A percentile compares a stretch with the other conserved stretches of the same genome.
phyloP scores from a whole-genome alignment of 2,888 invertebrate genomes.

The Timandra comae region DNA sequence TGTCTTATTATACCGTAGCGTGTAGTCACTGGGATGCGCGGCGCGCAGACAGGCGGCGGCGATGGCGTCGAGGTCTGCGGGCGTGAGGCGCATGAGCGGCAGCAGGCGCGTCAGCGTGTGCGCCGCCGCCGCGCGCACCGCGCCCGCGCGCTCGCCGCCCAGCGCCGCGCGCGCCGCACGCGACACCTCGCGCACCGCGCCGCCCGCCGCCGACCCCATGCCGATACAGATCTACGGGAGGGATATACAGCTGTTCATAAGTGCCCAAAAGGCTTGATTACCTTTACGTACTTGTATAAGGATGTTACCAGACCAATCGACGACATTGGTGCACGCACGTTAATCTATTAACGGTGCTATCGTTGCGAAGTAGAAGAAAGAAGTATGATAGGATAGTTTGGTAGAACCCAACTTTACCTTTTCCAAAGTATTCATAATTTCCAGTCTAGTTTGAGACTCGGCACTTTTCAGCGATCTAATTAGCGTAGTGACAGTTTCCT shows the following conservation, averaged over 20 bases:
- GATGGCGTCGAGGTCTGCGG: conserved; percentile 93
- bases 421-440: conserved; percentile 97
- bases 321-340: too few relatives aligned
- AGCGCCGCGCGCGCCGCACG: conserved; percentile 89
- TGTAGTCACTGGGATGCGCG: conserved; percentile 59
- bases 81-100: conserved; percentile 89
- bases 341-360: too few relatives aligned
- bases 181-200: conserved; percentile 89
- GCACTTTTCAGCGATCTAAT: conserved; percentile 93
- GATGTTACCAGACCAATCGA: too few relatives aligned
- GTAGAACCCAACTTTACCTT: conserved; percentile 88
- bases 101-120: conserved; percentile 93
- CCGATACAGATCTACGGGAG: conserved; percentile 92
- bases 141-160: conserved; percentile 92
- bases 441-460: conserved; percentile 96
- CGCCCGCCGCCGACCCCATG: conserved; percentile 93
- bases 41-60: conserved; percentile 94
- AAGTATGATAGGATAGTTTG: too few relatives aligned
- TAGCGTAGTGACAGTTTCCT: conserved; percentile 96
- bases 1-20: too few relatives aligned
- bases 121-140: conserved; percentile 95
- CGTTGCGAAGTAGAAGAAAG: too few relatives aligned
- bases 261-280: too few relatives aligned
- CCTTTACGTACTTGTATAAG: too few relatives aligned
- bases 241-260: too few relatives aligned